Evolutionary conservation across 1,140 invertebrate species (phyloP).

Genomic region (Pseudomyrmex concolor): DNA sequence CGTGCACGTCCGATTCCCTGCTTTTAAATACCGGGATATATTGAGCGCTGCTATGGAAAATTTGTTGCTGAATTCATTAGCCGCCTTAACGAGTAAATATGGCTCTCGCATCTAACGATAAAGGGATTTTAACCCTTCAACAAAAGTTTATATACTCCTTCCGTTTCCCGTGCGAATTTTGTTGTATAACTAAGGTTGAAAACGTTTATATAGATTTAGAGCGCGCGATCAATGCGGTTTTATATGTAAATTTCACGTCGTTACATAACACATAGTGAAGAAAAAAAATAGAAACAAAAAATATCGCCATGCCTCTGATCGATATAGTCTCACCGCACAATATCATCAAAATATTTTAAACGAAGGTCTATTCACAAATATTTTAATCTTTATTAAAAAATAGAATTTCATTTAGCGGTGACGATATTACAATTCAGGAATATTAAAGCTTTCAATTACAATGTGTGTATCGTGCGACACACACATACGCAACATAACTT

Average conservation of each 20-base stretch:
- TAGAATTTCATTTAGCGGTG: constrained; percentile 18
- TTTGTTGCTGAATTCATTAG: constrained; percentile 55
- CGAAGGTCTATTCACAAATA: constrained; percentile 15
- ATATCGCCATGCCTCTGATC: background rate
- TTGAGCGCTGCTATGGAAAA: constrained; percentile 26
- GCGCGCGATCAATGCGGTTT: background rate
- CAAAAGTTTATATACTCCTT: constrained; percentile 4
- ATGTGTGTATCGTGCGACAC: background rate
- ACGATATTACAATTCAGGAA: background rate
- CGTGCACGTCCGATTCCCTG: constrained; percentile 5
- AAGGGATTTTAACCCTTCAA: constrained; percentile 3
- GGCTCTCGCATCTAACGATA: constrained; percentile 16
- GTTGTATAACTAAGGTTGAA: background rate
- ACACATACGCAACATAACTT: background rate
- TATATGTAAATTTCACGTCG: background rate
- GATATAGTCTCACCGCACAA: constrained; percentile 3
- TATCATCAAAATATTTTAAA: constrained; percentile 7
- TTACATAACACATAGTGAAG: background rate
- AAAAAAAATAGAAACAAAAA: constrained; percentile 13
- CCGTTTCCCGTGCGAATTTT: background rate
- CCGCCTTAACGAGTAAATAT: constrained; percentile 41
- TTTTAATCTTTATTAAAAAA: constrained; percentile 45
- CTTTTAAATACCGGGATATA: constrained; percentile 16
- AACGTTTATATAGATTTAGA: constrained; percentile 4
- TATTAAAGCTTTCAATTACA: background rate